These are phyloP conservation scores for Philonicus albiceps DNA, from an alignment of 2,888 invertebrate genomes.

Conservation along the genomic window DNA sequence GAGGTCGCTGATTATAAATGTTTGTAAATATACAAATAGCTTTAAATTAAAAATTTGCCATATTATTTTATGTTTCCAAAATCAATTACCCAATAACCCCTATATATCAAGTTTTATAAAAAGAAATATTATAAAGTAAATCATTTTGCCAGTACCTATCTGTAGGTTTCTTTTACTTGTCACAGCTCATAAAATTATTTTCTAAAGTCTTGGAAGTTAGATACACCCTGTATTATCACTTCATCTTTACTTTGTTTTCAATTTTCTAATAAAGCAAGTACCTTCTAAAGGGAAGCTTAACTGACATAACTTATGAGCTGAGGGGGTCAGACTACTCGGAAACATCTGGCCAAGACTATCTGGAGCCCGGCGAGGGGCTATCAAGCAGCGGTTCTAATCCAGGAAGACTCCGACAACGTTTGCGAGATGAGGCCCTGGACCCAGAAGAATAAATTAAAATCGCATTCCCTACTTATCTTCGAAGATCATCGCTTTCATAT, in stretches of 20 bases:
- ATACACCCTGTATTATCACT: not conserved
- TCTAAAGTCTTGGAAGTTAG: not conserved
- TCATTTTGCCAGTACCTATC: too few relatives aligned
- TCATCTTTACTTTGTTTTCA: not conserved
- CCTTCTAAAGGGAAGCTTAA: not conserved
- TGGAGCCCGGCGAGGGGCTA: not conserved
- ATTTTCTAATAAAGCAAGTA: not conserved
- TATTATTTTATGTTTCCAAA: too few relatives aligned
- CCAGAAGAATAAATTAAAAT: conserved; percentile 25
- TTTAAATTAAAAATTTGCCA: too few relatives aligned
- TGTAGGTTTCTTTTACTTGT: too few relatives aligned
- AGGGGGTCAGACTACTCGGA: not conserved
- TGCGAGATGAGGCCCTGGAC: not conserved
- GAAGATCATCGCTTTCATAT: conserved; percentile 34
- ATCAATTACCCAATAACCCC: too few relatives aligned
- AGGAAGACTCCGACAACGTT: not conserved
- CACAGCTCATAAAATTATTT: too few relatives aligned
- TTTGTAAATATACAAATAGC: too few relatives aligned
- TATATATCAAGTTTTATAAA: too few relatives aligned
- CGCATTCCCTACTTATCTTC: conserved; percentile 27
- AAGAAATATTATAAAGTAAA: too few relatives aligned
- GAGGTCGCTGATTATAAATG: too few relatives aligned
- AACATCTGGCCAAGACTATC: not conserved
- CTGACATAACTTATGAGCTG: not conserved
- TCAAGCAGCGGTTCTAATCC: not conserved